Evolutionary conservation across 2,797 vertebrate genomes (phyloP).

Genomic region (Hafferia zeledoni): DNA sequence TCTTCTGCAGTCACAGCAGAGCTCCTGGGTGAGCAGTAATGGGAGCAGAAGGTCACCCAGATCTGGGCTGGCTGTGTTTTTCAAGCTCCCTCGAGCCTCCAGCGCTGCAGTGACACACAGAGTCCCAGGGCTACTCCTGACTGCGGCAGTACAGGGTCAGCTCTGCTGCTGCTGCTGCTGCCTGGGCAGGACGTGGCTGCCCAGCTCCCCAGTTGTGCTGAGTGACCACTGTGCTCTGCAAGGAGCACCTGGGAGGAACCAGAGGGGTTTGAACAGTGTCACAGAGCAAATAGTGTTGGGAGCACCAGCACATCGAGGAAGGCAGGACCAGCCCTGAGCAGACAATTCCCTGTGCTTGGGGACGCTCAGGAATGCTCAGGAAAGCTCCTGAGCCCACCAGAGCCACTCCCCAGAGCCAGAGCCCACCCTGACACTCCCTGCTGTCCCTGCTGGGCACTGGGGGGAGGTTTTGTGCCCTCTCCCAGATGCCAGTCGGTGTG

Average conservation of each 20-base stretch:
- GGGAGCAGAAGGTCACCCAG: conserved; percentile 12
- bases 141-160: neutral
- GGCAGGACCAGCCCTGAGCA: neutral
- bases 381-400: neutral
- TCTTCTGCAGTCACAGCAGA: neutral
- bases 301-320: neutral
- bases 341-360: neutral
- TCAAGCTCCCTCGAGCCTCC: neutral
- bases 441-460: neutral
- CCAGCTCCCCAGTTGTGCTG: neutral
- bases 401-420: neutral
- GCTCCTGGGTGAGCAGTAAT: accelerated
- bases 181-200: accelerated
- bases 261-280: neutral
- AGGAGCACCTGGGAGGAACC: neutral
- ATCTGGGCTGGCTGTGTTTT: neutral
- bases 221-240: neutral
- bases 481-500: neutral
- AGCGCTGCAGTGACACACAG: neutral
- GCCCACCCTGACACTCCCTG: neutral
- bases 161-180: neutral
- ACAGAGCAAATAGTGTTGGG: neutral
- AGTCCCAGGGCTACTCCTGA: neutral
- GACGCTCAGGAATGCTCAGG: neutral
- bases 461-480: neutral